Evolutionary conservation across 2,888 invertebrate genomes (phyloP).

Genomic region (Slavum lentiscoides): DNA sequence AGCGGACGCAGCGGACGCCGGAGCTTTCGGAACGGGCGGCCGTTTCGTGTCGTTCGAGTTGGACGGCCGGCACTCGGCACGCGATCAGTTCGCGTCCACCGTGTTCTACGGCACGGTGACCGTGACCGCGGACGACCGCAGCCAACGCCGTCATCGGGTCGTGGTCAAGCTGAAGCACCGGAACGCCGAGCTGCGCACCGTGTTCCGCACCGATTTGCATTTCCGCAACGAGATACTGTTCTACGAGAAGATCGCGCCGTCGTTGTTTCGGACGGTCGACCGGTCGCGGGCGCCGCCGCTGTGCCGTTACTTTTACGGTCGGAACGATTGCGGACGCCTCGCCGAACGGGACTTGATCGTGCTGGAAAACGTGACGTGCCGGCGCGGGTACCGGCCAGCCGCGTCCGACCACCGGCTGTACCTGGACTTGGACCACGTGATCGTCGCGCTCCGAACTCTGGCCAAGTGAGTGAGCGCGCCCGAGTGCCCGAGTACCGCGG

Average conservation of each 20-base stretch:
- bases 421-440: constrained; percentile 56
- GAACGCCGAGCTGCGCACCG: not conserved
- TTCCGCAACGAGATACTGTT: constrained; percentile 56
- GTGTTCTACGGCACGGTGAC: constrained; percentile 49
- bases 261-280: not conserved
- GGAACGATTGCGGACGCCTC: not conserved
- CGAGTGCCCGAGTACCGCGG: too few relatives aligned
- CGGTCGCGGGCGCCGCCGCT: constrained; percentile 5
- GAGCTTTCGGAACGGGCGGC: constrained; percentile 38
- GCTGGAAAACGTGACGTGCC: constrained; percentile 53
- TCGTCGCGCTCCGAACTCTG: constrained; percentile 54
- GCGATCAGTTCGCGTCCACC: constrained; percentile 45
- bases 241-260: constrained; percentile 55
- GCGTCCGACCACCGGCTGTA: constrained; percentile 40
- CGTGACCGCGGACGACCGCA: not conserved
- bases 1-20: constrained; percentile 55
- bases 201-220: constrained; percentile 30
- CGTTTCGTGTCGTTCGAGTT: constrained; percentile 21
- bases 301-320: constrained; percentile 54
- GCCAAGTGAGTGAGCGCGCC: constrained; percentile 44
- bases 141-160: not conserved
- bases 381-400: constrained; percentile 42
- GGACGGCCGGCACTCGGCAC: constrained; percentile 13
- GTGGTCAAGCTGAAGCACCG: constrained; percentile 13
- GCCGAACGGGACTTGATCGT: constrained; percentile 51